Conservation (phyloP, 2,113 vertebrate species). For the Dermatemys mawii region DNA sequence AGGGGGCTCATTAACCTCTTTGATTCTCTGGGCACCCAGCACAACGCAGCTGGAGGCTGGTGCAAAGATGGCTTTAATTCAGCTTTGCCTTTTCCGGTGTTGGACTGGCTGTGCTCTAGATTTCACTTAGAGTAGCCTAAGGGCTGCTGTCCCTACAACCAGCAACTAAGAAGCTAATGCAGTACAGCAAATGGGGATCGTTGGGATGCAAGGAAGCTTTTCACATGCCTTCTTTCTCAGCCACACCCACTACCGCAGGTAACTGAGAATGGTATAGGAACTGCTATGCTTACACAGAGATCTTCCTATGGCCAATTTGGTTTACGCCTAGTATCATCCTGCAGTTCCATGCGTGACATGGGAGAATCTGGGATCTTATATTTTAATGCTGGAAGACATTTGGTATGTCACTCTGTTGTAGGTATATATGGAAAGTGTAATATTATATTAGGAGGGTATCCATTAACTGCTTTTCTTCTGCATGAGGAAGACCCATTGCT, state of each 20-base stretch:
- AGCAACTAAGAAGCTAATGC: neutral
- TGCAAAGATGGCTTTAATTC: neutral
- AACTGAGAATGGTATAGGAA: neutral
- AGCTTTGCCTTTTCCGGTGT: neutral
- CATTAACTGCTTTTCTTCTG: neutral
- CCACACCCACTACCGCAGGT: fast-evolving
- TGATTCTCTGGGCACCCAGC: neutral
- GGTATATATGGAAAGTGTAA: neutral
- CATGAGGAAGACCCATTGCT: neutral
- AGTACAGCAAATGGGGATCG: neutral
- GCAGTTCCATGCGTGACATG: neutral
- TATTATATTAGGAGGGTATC: neutral
- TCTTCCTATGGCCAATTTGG: neutral
- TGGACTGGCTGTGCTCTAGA: neutral
- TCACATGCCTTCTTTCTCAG: neutral
- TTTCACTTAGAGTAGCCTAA: neutral
- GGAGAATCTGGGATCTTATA: neutral
- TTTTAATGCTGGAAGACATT: neutral
- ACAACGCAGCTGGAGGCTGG: neutral
- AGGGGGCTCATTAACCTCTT: fast-evolving
- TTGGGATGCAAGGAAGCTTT: neutral
- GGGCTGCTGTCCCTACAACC: neutral
- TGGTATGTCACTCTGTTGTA: neutral
- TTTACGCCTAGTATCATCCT: neutral
- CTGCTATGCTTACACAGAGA: no score